Conservation (phyloP, 2,888 invertebrate genomes). For the Falcaria lacertinaria region DNA sequence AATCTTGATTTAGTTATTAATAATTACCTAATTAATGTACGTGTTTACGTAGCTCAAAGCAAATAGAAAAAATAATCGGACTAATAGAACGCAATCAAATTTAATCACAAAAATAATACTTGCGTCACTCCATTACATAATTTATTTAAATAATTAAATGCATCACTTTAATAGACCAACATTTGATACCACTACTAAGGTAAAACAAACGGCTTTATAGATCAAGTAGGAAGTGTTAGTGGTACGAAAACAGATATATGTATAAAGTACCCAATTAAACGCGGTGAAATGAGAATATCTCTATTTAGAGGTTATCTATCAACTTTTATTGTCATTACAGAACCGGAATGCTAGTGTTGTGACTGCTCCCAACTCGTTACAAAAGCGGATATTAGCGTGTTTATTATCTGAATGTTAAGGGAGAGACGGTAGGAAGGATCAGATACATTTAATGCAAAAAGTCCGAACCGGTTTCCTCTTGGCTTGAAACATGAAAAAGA, state of each 20-base stretch:
- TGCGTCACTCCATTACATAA: too few relatives aligned
- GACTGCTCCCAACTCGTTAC: conserved; percentile 27
- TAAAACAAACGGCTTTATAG: neutral
- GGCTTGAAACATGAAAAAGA: too few relatives aligned
- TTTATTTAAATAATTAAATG: too few relatives aligned
- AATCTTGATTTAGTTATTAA: too few relatives aligned
- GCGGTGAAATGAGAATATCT: conserved; percentile 26
- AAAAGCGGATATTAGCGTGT: conserved; percentile 30
- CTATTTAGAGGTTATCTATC: conserved; percentile 33
- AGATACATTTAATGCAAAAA: neutral
- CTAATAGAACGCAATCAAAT: too few relatives aligned
- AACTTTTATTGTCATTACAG: conserved; percentile 34
- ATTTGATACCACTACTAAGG: neutral
- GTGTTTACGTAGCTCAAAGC: too few relatives aligned
- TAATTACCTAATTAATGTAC: too few relatives aligned
- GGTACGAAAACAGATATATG: conserved; percentile 3
- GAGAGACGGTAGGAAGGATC: conserved; percentile 1
- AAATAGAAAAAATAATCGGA: too few relatives aligned
- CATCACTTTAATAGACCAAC: too few relatives aligned
- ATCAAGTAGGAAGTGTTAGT: neutral
- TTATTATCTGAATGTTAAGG: conserved; percentile 31
- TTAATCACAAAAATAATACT: too few relatives aligned
- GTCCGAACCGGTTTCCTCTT: too few relatives aligned
- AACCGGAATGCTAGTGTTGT: conserved; percentile 38
- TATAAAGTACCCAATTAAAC: conserved; percentile 25